A percentile compares a stretch with the other conserved stretches of the same genome.
phyloP scores from a whole-genome alignment of 2,113 vertebrate species.

The Naja naja region DNA sequence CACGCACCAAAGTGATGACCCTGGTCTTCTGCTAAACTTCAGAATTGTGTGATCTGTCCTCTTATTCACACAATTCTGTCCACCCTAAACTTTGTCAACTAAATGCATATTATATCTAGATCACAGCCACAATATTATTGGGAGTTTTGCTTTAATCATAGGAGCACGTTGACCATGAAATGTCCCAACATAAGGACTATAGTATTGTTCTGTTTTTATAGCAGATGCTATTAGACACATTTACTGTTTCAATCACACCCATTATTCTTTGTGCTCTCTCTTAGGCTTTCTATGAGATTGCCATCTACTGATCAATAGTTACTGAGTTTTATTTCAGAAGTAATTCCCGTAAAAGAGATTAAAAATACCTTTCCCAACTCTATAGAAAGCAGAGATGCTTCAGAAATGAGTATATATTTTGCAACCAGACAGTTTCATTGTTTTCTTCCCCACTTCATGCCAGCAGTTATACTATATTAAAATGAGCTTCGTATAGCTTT shows the following conservation, averaged over 20 bases:
- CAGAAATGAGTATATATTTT: background rate
- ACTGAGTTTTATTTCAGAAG: background rate
- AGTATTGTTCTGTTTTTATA: background rate
- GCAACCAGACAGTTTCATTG: background rate
- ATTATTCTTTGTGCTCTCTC: background rate
- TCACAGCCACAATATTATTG: background rate
- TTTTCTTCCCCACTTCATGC: background rate
- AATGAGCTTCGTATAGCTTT: background rate
- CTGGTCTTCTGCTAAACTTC: background rate
- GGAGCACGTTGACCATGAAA: background rate
- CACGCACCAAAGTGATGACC: background rate
- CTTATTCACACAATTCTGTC: background rate
- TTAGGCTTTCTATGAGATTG: background rate
- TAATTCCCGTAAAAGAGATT: conserved; percentile 9
- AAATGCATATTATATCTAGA: background rate
- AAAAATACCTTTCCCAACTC: background rate
- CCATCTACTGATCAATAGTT: background rate
- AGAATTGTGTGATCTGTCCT: background rate
- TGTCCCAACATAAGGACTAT: background rate
- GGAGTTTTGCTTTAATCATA: background rate
- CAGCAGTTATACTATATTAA: background rate
- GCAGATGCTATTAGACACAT: background rate
- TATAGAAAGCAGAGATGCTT: background rate
- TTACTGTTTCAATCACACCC: background rate
- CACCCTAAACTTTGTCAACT: conserved; percentile 10